Evolutionary conservation across 2,797 vertebrate species (phyloP).

Genomic region (Platalea minor): DNA sequence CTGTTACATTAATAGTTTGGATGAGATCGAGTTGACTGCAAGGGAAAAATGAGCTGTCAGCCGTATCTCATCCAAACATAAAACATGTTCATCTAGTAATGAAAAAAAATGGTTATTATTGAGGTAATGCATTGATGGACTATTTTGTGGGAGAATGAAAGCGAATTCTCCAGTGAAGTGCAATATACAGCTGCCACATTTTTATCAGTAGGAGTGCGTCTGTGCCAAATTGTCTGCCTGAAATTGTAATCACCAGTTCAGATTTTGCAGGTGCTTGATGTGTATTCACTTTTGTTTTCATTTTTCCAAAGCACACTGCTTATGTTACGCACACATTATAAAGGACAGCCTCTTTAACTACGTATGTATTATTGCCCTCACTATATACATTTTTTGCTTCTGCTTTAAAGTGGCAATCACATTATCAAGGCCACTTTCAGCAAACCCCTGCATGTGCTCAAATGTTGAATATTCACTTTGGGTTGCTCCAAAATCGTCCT

Average conservation of each 20-base stretch:
- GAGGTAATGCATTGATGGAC: background rate
- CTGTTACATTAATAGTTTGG: background rate
- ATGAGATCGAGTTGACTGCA: background rate
- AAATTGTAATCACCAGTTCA: background rate
- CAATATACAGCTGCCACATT: background rate
- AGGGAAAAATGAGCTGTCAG: background rate
- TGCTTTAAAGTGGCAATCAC: background rate
- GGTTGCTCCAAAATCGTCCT: background rate
- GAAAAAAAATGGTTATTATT: background rate
- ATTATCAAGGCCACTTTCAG: background rate
- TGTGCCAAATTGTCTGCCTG: background rate
- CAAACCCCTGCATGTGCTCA: background rate
- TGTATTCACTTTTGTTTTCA: background rate
- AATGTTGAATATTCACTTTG: background rate
- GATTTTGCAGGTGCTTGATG: background rate
- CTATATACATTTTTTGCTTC: background rate
- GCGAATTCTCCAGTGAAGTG: background rate
- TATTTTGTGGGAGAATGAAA: background rate
- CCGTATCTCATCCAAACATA: background rate
- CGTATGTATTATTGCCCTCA: background rate
- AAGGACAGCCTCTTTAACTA: background rate
- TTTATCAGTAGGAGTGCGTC: background rate
- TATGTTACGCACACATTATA: background rate
- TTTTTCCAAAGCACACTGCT: background rate
- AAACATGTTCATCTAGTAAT: background rate